These are phyloP conservation scores for Typhlichthys eigenmanni DNA, from an alignment of 2,797 vertebrate species.

Conservation along the genomic window DNA sequence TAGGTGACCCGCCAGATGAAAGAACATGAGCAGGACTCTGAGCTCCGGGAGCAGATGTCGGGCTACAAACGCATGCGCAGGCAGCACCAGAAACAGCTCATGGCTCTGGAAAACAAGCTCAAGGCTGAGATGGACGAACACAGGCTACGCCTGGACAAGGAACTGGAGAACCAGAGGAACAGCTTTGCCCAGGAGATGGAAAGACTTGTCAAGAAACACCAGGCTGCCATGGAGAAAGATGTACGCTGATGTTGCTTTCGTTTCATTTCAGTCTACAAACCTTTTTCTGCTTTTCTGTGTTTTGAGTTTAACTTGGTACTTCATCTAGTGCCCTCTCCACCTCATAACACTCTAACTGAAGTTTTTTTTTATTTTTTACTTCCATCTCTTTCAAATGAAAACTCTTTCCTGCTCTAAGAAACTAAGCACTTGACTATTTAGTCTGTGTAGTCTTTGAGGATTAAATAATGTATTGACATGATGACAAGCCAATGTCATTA, in stretches of 20 bases:
- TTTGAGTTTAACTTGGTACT: no score
- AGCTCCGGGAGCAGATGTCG: slow-evolving; percentile 96
- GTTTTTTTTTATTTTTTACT: no score
- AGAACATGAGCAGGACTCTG: slow-evolving; percentile 97
- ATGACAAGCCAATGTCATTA: no score
- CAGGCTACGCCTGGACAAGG: slow-evolving; percentile 96
- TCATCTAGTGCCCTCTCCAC: no score
- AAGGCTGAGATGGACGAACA: slow-evolving; percentile 98
- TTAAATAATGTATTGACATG: no score
- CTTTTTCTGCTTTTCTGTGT: not conserved
- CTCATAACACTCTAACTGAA: no score
- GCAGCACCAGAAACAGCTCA: slow-evolving; percentile 97
- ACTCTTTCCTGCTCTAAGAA: no score
- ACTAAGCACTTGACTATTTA: no score
- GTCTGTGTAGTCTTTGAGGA: no score
- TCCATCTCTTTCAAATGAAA: no score
- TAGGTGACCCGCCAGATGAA: slow-evolving; percentile 99
- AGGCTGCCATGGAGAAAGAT: slow-evolving; percentile 97
- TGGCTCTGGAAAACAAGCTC: slow-evolving; percentile 97
- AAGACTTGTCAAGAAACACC: slow-evolving; percentile 97
- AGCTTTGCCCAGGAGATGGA: slow-evolving; percentile 97
- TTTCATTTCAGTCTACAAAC: not conserved
- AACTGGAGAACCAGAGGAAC: slow-evolving; percentile 96
- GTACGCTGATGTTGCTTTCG: slow-evolving; percentile 65
- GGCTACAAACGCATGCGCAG: slow-evolving; percentile 98